A percentile compares a stretch with the other conserved stretches of the same genome.
These are phyloP conservation scores for Rana temporaria DNA, from an alignment of 2,113 vertebrate species.

Conservation along the genomic window DNA sequence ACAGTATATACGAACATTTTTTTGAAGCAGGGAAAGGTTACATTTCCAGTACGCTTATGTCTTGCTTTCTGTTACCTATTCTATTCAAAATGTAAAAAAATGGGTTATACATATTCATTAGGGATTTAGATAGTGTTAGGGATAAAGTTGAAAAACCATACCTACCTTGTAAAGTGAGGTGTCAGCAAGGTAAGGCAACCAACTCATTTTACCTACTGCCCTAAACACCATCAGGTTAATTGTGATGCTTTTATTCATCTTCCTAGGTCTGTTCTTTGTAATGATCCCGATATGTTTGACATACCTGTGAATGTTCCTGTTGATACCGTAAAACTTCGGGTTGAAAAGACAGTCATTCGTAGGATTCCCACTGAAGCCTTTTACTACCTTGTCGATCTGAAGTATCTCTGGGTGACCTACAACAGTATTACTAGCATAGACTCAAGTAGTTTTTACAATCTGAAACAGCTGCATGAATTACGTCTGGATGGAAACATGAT, in stretches of 20 bases:
- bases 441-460: conserved; percentile 89
- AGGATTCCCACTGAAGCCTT: conserved; percentile 89
- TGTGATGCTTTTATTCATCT: background rate
- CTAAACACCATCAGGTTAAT: background rate
- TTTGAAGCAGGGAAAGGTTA: too few relatives aligned
- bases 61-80: too few relatives aligned
- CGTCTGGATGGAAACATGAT: conserved; percentile 91
- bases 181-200: too few relatives aligned
- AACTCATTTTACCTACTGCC: too few relatives aligned
- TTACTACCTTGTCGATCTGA: conserved; percentile 91
- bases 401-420: conserved; percentile 93
- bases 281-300: conserved; percentile 92
- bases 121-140: too few relatives aligned
- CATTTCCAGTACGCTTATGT: too few relatives aligned
- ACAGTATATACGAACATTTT: too few relatives aligned
- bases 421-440: conserved; percentile 86
- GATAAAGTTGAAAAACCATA: too few relatives aligned
- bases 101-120: too few relatives aligned
- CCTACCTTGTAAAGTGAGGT: too few relatives aligned
- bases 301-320: conserved; percentile 88
- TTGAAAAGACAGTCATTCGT: conserved; percentile 89
- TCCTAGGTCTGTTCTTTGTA: conserved; percentile 88
- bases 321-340: conserved; percentile 88
- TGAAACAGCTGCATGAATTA: conserved; percentile 90
- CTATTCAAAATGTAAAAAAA: too few relatives aligned